Percentiles rank a stretch among this genome's conserved stretches.
Conservation (phyloP, 2,797 vertebrate genomes). For the Trachurus trachurus region DNA sequence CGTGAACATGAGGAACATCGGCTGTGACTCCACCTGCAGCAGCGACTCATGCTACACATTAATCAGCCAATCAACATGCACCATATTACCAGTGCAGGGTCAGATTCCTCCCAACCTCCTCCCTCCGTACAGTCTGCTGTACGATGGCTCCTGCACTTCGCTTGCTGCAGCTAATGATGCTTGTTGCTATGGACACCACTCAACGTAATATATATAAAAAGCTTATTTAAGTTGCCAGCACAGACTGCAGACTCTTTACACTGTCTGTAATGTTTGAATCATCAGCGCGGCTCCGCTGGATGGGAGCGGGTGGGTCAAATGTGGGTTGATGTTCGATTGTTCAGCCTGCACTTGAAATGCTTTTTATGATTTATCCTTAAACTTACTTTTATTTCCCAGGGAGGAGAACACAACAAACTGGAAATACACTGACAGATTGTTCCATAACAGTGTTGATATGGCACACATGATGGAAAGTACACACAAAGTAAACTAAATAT, state of each 20-base stretch:
- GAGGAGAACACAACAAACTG: neutral
- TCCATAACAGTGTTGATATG: neutral
- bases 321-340: neutral
- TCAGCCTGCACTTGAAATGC: neutral
- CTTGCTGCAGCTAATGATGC: slow-evolving; percentile 9
- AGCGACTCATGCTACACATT: neutral
- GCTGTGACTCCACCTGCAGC: neutral
- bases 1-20: neutral
- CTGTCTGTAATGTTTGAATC: neutral
- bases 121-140: neutral
- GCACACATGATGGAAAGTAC: no score
- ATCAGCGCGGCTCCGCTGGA: neutral
- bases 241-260: slow-evolving; percentile 31
- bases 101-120: slow-evolving; percentile 15
- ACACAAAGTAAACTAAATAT: no score
- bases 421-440: neutral
- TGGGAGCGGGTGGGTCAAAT: neutral
- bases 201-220: slow-evolving; percentile 24
- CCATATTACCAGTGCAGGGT: neutral
- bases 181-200: slow-evolving; percentile 60
- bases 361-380: neutral
- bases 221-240: slow-evolving; percentile 28
- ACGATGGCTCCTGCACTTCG: slow-evolving; percentile 11
- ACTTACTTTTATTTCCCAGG: neutral
- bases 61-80: slow-evolving; percentile 5